Conservation (phyloP, 1,140 invertebrate genomes). For the Portunus trituberculatus region DNA sequence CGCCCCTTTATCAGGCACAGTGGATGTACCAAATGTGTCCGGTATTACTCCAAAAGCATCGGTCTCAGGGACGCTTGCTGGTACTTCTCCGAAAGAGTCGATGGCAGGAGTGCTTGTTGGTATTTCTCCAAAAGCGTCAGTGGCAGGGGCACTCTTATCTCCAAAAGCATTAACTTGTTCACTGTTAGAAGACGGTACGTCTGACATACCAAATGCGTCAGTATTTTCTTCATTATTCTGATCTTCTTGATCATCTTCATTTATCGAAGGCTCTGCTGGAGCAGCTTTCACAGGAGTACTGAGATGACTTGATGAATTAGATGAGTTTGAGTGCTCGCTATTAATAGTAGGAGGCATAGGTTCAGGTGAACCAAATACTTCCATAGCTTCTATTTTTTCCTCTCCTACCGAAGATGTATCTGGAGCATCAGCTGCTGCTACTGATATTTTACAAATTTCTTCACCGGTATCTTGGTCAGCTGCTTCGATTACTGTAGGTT, state of each 20-base stretch:
- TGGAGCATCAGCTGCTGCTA: conserved; percentile 55
- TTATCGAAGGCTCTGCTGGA: conserved; percentile 52
- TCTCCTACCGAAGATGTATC: conserved; percentile 58
- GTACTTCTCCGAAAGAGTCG: conserved; percentile 75
- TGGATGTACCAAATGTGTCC: conserved; percentile 77
- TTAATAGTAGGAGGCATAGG: conserved; percentile 57
- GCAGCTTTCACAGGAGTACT: conserved; percentile 41
- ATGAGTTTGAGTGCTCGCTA: conserved; percentile 50
- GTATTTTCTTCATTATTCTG: conserved; percentile 49
- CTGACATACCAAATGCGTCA: conserved; percentile 53
- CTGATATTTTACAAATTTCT: conserved; percentile 53
- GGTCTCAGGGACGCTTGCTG: conserved; percentile 43
- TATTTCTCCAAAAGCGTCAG: conserved; percentile 74
- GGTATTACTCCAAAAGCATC: conserved; percentile 76
- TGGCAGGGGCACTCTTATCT: conserved; percentile 45
- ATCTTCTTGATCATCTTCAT: conserved; percentile 49
- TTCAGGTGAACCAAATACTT: conserved; percentile 71
- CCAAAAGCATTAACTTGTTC: conserved; percentile 71
- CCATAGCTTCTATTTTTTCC: conserved; percentile 64
- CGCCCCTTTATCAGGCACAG: conserved; percentile 49
- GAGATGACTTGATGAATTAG: conserved; percentile 51
- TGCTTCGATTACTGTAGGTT: conserved; percentile 76
- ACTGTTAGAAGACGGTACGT: conserved; percentile 45
- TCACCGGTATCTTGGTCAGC: conserved; percentile 60
- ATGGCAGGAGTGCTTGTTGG: conserved; percentile 8